Evolutionary conservation across 2,113 vertebrate genomes (phyloP).

Genomic region (Entomyzon cyanotis): DNA sequence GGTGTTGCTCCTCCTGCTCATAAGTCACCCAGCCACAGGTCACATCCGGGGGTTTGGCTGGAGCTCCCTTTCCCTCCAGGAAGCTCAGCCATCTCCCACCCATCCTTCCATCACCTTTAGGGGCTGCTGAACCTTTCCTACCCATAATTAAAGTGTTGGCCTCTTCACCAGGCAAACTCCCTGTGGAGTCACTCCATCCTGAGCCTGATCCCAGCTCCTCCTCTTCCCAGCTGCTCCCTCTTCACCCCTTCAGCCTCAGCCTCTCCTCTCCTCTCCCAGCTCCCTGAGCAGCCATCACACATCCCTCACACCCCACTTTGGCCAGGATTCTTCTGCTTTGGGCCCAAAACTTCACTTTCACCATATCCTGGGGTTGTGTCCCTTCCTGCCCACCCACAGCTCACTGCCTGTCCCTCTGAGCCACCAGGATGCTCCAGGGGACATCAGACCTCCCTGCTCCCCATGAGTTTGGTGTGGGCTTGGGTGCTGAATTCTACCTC

Average conservation of each 20-base stretch:
- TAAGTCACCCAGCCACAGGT: neutral
- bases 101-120: neutral
- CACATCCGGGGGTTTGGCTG: neutral
- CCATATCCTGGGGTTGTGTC: neutral
- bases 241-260: neutral
- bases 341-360: neutral
- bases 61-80: neutral
- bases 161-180: neutral
- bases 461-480: neutral
- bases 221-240: neutral
- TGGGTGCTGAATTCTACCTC: neutral
- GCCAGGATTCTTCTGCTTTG: neutral
- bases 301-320: neutral
- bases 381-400: neutral
- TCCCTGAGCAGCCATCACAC: neutral
- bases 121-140: neutral
- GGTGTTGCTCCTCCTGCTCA: neutral
- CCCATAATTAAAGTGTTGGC: neutral
- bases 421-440: rapidly evolving
- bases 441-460: neutral
- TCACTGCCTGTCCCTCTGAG: rapidly evolving
- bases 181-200: neutral
- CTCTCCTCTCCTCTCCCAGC: neutral
- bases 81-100: neutral
- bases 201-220: neutral